phyloP scores from a whole-genome alignment of 1,140 invertebrate species.

The Paraescarpia echinospica region DNA sequence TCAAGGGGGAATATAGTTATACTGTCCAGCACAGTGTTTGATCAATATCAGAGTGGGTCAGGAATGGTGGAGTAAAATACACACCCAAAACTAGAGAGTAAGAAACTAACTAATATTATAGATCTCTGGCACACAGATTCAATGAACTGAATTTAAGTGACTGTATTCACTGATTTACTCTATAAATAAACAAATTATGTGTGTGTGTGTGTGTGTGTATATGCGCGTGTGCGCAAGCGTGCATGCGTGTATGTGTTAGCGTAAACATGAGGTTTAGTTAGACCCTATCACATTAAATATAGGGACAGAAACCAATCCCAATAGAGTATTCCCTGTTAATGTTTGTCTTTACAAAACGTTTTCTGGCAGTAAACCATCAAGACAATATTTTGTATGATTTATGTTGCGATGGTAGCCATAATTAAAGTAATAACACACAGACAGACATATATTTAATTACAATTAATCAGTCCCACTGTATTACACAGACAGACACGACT shows the following conservation, averaged over 20 bases:
- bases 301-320: neutral
- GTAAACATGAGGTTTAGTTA: neutral
- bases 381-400: no score
- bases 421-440: neutral
- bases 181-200: no score
- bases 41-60: neutral
- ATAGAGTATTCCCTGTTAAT: neutral
- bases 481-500: neutral
- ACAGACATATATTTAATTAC: neutral
- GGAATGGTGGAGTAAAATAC: neutral
- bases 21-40: neutral
- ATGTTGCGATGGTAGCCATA: neutral
- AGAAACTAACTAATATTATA: no score
- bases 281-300: neutral
- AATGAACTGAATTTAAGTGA: no score
- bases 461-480: neutral
- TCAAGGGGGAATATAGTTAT: neutral
- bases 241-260: no score
- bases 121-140: no score
- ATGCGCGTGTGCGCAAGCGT: no score
- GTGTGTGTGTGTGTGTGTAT: no score
- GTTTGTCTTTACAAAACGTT: neutral
- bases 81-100: neutral
- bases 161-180: no score
- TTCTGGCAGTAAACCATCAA: neutral